These are phyloP conservation scores for Raja brachyura DNA, from an alignment of 2,113 vertebrate species.

Conservation along the genomic window DNA sequence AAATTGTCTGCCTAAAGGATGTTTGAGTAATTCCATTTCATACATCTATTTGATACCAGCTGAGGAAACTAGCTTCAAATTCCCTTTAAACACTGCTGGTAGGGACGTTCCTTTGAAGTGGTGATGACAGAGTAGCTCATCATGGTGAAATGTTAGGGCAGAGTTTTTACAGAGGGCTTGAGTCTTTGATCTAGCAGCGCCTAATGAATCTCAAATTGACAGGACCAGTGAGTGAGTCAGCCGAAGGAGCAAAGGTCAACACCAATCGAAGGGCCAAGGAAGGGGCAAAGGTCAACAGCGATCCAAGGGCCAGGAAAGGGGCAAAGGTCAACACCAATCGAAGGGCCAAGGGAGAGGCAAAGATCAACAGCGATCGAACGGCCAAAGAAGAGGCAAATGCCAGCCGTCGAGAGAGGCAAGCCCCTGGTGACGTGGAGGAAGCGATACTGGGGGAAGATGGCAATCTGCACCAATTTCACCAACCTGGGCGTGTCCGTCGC, in stretches of 20 bases:
- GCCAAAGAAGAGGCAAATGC: neutral
- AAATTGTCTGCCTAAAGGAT: too few relatives aligned
- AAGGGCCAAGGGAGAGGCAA: too few relatives aligned
- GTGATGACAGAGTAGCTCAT: neutral
- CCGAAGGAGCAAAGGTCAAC: neutral
- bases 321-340: too few relatives aligned
- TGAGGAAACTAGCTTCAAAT: neutral
- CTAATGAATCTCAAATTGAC: neutral
- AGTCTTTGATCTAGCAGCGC: neutral
- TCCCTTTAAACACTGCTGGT: neutral
- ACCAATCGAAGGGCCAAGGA: neutral
- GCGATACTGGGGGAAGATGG: neutral
- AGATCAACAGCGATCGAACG: neutral
- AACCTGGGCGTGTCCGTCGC: neutral
- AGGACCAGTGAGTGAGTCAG: neutral
- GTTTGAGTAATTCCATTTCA: too few relatives aligned
- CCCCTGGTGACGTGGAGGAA: neutral
- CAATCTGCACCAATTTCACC: neutral
- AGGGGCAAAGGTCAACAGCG: neutral
- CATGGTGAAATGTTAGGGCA: neutral
- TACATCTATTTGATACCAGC: neutral
- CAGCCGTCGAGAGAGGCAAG: neutral
- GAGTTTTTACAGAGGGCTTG: neutral
- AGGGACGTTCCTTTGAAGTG: neutral
- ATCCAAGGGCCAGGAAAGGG: too few relatives aligned